Percentiles rank a stretch among this genome's conserved stretches.
Conservation (phyloP, 1,140 invertebrate genomes). For the Hesperophylax magnus region DNA sequence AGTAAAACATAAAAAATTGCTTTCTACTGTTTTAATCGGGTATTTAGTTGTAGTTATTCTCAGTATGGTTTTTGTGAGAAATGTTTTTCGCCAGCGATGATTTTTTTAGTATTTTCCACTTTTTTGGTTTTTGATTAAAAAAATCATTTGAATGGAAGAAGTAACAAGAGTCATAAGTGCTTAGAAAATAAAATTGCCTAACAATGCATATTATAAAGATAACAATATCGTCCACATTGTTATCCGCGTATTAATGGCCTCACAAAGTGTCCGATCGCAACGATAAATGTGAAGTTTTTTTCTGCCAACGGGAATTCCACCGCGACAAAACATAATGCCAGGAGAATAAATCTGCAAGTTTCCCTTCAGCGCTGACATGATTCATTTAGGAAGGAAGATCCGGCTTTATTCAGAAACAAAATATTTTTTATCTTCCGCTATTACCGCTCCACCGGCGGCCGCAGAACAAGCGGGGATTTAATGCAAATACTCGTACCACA, state of each 20-base stretch:
- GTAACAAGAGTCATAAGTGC: neutral
- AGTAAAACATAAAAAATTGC: too few species aligned
- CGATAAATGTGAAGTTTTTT: constrained; percentile 29
- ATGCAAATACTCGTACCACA: constrained; percentile 26
- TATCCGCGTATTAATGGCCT: constrained; percentile 6
- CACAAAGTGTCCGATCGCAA: constrained; percentile 23
- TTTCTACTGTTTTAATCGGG: too few species aligned
- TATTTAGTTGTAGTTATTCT: too few species aligned
- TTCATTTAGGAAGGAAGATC: constrained; percentile 47
- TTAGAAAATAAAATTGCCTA: neutral
- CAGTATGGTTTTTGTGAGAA: too few species aligned
- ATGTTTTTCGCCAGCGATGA: too few species aligned
- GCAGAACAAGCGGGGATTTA: neutral
- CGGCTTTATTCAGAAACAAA: constrained; percentile 34
- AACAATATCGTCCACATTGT: constrained; percentile 3
- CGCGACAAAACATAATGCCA: constrained; percentile 37
- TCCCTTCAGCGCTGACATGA: constrained; percentile 47
- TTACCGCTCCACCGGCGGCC: neutral
- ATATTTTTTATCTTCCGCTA: constrained; percentile 39
- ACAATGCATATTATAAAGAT: neutral
- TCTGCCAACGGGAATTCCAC: constrained; percentile 18
- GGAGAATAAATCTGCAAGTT: constrained; percentile 48
- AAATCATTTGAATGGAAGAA: too few species aligned
- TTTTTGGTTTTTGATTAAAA: too few species aligned
- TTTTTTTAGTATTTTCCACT: too few species aligned